Evolutionary conservation across 2,113 vertebrate genomes (phyloP).

Genomic region (Puffinus mauretanicus): DNA sequence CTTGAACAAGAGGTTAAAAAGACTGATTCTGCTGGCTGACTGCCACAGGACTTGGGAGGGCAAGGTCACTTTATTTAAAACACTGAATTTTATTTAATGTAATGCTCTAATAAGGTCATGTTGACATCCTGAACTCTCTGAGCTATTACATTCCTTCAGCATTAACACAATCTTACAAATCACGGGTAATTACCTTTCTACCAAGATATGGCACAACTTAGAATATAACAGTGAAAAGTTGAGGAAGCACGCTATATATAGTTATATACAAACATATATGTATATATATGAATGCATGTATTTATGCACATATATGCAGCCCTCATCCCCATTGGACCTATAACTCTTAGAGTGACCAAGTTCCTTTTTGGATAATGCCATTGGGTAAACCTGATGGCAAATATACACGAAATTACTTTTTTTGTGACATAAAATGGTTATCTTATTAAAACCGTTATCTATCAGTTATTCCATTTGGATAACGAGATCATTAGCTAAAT

Average conservation of each 20-base stretch:
- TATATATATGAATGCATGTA: neutral
- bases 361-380: neutral
- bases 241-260: neutral
- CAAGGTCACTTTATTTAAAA: slow-evolving; percentile 30
- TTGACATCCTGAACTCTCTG: neutral
- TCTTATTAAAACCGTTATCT: neutral
- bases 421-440: neutral
- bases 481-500: neutral
- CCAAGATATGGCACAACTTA: neutral
- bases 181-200: neutral
- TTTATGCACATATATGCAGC: neutral
- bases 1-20: slow-evolving; percentile 10
- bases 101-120: neutral
- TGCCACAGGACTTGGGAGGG: neutral
- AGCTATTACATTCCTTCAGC: neutral
- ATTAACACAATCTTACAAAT: neutral
- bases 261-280: neutral
- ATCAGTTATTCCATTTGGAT: neutral
- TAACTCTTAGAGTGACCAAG: neutral
- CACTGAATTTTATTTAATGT: neutral
- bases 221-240: neutral
- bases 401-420: neutral
- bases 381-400: neutral
- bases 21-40: neutral
- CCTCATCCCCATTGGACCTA: neutral